These are phyloP conservation scores for Diorhabda elongata DNA, from an alignment of 1,140 invertebrate species.

Conservation along the genomic window DNA sequence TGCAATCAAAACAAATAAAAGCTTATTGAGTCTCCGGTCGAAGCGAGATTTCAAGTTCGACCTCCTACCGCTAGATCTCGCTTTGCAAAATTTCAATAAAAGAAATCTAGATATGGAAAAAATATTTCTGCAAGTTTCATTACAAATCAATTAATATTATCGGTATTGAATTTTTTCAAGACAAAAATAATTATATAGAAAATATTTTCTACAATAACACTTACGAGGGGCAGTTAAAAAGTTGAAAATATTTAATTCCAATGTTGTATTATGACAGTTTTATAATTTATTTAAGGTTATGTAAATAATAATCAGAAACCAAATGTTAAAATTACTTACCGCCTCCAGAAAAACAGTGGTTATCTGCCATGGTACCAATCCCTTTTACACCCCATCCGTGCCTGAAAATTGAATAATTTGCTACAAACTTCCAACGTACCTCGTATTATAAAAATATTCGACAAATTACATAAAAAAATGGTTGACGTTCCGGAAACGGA, in stretches of 20 bases:
- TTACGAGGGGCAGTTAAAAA: too few relatives aligned
- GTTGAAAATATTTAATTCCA: too few relatives aligned
- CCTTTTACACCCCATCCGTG: slow-evolving; percentile 48
- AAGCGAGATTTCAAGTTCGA: slow-evolving; percentile 14
- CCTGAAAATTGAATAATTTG: slow-evolving; percentile 29
- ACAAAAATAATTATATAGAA: too few relatives aligned
- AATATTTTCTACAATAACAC: too few relatives aligned
- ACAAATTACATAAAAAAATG: background rate
- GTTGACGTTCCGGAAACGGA: too few relatives aligned
- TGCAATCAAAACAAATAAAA: slow-evolving; percentile 17
- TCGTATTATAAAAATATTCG: background rate
- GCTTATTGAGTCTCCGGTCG: background rate
- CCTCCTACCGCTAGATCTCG: slow-evolving; percentile 19
- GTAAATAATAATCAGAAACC: background rate
- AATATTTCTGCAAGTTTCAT: too few relatives aligned
- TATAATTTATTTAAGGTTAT: background rate
- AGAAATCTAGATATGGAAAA: background rate
- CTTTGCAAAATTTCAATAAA: background rate
- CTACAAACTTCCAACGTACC: background rate
- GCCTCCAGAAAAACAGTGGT: slow-evolving; percentile 60
- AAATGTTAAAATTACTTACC: slow-evolving; percentile 49
- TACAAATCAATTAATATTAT: too few relatives aligned
- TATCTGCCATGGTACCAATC: slow-evolving; percentile 58
- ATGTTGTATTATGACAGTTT: too few relatives aligned
- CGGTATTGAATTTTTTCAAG: too few relatives aligned